Percentiles rank a stretch among this genome's conserved stretches.
These are phyloP conservation scores for Cephus pygmeus DNA, from an alignment of 2,888 invertebrate species.

Conservation along the genomic window DNA sequence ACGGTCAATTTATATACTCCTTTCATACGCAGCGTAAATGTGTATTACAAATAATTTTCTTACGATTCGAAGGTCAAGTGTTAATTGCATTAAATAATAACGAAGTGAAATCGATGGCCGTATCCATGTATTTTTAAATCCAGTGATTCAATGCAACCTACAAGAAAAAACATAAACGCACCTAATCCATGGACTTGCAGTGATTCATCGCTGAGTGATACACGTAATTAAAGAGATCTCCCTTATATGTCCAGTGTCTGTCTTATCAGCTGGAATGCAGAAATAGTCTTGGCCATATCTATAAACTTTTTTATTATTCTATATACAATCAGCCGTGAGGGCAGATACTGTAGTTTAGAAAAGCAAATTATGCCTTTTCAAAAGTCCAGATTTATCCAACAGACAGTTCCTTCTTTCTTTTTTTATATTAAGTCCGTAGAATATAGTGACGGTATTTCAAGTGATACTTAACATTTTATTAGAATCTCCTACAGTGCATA, in stretches of 20 bases:
- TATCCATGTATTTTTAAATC: neutral
- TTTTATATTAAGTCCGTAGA: neutral
- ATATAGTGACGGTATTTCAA: neutral
- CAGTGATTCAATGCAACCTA: neutral
- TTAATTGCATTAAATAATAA: neutral
- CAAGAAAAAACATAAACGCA: neutral
- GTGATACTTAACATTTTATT: neutral
- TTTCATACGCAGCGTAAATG: too few relatives aligned
- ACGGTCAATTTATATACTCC: too few relatives aligned
- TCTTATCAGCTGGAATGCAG: conserved; percentile 17
- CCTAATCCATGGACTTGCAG: neutral
- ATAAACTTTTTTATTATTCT: neutral
- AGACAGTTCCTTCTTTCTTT: neutral
- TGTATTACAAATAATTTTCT: neutral
- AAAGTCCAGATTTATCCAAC: neutral
- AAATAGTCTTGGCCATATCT: conserved; percentile 3
- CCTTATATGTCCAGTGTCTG: conserved; percentile 15
- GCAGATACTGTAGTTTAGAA: neutral
- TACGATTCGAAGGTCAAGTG: neutral
- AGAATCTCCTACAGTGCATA: neutral
- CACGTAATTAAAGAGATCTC: conserved; percentile 12
- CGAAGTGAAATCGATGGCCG: neutral
- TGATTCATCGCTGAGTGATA: conserved; percentile 18
- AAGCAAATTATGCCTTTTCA: neutral
- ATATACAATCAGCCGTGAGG: neutral